These are phyloP conservation scores for Xestia rhomboidea DNA, from an alignment of 2,888 invertebrate species.

Conservation along the genomic window DNA sequence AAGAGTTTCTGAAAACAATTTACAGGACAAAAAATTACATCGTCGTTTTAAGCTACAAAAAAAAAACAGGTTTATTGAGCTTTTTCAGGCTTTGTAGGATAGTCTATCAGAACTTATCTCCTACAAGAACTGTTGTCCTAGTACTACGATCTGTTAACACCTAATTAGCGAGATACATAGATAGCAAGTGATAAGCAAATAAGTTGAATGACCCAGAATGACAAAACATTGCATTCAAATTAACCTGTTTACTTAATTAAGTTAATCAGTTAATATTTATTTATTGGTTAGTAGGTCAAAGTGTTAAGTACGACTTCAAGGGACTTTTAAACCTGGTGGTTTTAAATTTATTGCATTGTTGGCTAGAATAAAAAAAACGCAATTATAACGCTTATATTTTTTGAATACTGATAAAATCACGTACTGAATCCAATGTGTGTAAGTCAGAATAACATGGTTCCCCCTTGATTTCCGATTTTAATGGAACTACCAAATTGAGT, in stretches of 20 bases:
- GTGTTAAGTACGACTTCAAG: constrained; percentile 15
- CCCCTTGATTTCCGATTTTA: neutral
- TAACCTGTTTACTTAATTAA: constrained; percentile 43
- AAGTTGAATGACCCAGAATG: constrained; percentile 65
- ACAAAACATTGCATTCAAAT: constrained; percentile 50
- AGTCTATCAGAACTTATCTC: neutral
- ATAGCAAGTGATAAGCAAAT: constrained; percentile 38
- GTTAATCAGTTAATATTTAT: constrained; percentile 41
- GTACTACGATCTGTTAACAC: constrained; percentile 15
- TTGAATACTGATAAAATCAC: neutral
- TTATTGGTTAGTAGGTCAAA: constrained; percentile 40
- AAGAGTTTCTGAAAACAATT: neutral
- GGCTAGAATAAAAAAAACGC: neutral
- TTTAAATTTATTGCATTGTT: neutral
- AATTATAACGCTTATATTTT: neutral
- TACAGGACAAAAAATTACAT: neutral
- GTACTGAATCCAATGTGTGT: neutral
- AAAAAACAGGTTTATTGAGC: neutral
- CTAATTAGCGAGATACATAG: constrained; percentile 30
- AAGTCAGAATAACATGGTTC: neutral
- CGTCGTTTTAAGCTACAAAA: neutral
- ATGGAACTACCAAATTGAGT: neutral
- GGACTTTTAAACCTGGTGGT: neutral
- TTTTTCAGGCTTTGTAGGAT: neutral
- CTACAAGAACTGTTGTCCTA: neutral